A percentile compares a stretch with the other conserved stretches of the same genome.
Conservation (phyloP, 1,140 invertebrate genomes). For the Mizuhopecten yessoensis region DNA sequence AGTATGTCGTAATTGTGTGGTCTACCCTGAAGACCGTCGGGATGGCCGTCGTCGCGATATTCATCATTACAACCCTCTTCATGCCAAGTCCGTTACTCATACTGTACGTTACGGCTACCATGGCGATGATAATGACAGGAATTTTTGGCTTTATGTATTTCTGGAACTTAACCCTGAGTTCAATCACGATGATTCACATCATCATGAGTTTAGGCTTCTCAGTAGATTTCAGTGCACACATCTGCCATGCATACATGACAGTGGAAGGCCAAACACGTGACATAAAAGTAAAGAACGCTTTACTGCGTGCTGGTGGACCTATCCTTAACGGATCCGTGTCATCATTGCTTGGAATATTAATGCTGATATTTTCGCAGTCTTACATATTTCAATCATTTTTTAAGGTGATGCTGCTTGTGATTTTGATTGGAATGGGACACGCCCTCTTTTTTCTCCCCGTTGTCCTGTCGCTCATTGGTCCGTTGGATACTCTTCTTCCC, state of each 20-base stretch:
- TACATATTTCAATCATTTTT: conserved; percentile 99
- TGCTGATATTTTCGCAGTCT: conserved; percentile 93
- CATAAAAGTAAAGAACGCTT: conserved; percentile 90
- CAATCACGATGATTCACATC: conserved; percentile 98
- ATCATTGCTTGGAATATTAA: conserved; percentile 95
- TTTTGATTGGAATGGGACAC: conserved; percentile 96
- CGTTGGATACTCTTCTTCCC: not conserved
- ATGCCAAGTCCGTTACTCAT: conserved; percentile 96
- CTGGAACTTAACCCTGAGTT: conserved; percentile 97
- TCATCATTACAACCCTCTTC: conserved; percentile 96
- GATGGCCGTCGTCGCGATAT: conserved; percentile 96
- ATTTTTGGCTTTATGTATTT: conserved; percentile 98
- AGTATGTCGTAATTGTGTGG: conserved; percentile 95
- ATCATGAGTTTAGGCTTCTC: conserved; percentile 99
- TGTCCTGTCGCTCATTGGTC: conserved; percentile 88
- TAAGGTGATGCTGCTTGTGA: conserved; percentile 98
- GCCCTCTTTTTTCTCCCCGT: conserved; percentile 96
- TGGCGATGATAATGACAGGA: conserved; percentile 96
- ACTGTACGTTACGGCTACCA: conserved; percentile 96
- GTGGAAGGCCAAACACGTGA: not conserved
- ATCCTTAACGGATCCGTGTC: conserved; percentile 97
- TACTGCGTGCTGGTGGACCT: conserved; percentile 95
- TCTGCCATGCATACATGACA: conserved; percentile 81
- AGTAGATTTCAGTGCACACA: conserved; percentile 98
- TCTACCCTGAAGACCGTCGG: conserved; percentile 96